Evolutionary conservation across 2,113 vertebrate species (phyloP).

Genomic region (Clarias batrachus): DNA sequence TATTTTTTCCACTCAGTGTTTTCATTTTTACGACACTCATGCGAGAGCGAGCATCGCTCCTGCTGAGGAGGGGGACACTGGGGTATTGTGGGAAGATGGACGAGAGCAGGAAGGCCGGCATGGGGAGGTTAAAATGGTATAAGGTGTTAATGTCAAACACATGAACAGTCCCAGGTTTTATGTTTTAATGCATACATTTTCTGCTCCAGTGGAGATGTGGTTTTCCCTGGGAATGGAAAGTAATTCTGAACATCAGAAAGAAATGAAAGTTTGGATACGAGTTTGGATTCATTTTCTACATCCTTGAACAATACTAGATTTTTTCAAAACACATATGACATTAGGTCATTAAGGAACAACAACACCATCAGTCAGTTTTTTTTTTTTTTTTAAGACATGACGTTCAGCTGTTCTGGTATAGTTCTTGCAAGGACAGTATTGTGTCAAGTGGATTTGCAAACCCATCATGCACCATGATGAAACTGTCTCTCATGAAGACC

Average conservation of each 20-base stretch:
- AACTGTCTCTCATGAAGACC: too few relatives aligned
- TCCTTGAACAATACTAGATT: too few relatives aligned
- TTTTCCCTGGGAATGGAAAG: neutral
- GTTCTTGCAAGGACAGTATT: too few relatives aligned
- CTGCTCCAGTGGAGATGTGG: constrained; percentile 13
- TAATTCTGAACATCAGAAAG: constrained; percentile 10
- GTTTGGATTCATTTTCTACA: too few relatives aligned
- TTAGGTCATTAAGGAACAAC: too few relatives aligned
- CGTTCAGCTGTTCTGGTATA: too few relatives aligned
- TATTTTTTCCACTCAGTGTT: constrained; percentile 45
- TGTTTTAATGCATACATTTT: constrained; percentile 26
- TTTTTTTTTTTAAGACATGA: too few relatives aligned
- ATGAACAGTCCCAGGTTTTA: constrained; percentile 10
- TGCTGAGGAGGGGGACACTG: constrained; percentile 51
- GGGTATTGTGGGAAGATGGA: constrained; percentile 58
- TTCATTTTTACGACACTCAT: constrained; percentile 55
- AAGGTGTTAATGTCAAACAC: constrained; percentile 38
- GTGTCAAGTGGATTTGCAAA: too few relatives aligned
- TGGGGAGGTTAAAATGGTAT: neutral
- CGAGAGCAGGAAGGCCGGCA: constrained; percentile 3
- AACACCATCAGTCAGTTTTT: too few relatives aligned
- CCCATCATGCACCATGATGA: too few relatives aligned
- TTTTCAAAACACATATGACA: too few relatives aligned
- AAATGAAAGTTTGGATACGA: constrained; percentile 2
- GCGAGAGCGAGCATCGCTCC: constrained; percentile 54